phyloP scores from a whole-genome alignment of 2,797 vertebrate species.

The Euthynnus affinis region DNA sequence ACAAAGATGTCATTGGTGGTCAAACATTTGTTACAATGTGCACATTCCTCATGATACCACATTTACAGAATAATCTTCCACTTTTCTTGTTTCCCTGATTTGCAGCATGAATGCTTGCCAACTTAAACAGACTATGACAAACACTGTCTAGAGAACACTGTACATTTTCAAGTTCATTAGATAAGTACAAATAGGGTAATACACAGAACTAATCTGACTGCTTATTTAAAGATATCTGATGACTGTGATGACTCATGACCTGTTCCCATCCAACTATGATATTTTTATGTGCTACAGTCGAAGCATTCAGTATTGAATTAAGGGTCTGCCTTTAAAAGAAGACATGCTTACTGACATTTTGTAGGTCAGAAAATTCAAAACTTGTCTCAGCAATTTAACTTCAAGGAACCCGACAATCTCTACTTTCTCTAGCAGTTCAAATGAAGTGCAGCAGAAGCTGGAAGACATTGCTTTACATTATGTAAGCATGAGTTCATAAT shows the following conservation, averaged over 20 bases:
- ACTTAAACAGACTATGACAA: conserved; percentile 19
- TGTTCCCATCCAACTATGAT: background rate
- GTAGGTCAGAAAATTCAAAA: background rate
- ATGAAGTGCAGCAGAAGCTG: background rate
- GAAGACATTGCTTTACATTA: conserved; percentile 5
- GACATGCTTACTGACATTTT: background rate
- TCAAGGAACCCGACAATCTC: background rate
- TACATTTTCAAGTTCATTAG: conserved; percentile 5
- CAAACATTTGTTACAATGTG: background rate
- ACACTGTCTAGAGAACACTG: conserved; percentile 27
- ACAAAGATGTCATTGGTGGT: conserved; percentile 27
- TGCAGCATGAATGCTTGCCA: conserved; percentile 2
- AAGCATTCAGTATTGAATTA: background rate
- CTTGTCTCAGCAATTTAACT: background rate
- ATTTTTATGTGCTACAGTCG: background rate
- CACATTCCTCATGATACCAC: conserved; percentile 3
- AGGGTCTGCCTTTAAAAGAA: background rate
- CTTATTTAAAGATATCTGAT: background rate
- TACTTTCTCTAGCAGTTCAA: background rate
- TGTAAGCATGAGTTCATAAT: background rate
- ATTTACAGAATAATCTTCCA: conserved; percentile 1
- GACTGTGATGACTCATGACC: background rate
- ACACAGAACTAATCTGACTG: background rate
- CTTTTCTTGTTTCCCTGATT: conserved; percentile 5
- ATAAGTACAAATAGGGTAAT: background rate